phyloP scores from a whole-genome alignment of 2,797 vertebrate species.

The Tangara arthus region DNA sequence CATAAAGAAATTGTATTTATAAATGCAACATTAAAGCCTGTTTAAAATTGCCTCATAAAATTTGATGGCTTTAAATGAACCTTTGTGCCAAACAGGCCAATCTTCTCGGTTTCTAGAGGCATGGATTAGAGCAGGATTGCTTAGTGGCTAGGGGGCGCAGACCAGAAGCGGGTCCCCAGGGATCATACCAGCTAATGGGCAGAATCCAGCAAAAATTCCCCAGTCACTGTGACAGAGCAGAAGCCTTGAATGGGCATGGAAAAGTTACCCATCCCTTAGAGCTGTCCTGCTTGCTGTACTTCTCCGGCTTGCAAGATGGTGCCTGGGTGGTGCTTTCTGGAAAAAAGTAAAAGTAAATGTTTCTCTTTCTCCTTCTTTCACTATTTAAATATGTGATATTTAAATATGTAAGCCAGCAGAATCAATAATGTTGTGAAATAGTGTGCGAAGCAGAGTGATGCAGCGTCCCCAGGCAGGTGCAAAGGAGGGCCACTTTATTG shows the following conservation, averaged over 20 bases:
- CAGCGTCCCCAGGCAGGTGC: background rate
- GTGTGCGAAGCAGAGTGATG: fast-evolving
- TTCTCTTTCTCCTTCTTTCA: background rate
- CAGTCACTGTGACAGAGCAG: background rate
- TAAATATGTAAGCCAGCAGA: background rate
- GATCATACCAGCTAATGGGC: background rate
- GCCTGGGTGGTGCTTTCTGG: background rate
- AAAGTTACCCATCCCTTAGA: background rate
- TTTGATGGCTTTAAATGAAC: conserved; percentile 20
- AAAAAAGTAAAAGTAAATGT: background rate
- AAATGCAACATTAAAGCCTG: conserved; percentile 25
- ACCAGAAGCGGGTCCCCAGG: background rate
- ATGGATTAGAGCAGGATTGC: background rate
- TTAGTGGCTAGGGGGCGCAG: background rate
- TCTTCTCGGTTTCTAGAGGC: background rate
- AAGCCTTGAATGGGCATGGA: background rate
- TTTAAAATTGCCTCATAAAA: conserved; percentile 40
- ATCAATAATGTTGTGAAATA: background rate
- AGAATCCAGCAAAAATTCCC: background rate
- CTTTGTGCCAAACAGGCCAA: background rate
- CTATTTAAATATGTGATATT: background rate
- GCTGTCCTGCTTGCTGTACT: background rate
- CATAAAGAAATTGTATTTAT: conserved; percentile 42
- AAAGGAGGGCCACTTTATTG: background rate
- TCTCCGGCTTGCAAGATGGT: background rate